phyloP scores from a whole-genome alignment of 2,113 vertebrate genomes.

The Neodon shergylaensis region DNA sequence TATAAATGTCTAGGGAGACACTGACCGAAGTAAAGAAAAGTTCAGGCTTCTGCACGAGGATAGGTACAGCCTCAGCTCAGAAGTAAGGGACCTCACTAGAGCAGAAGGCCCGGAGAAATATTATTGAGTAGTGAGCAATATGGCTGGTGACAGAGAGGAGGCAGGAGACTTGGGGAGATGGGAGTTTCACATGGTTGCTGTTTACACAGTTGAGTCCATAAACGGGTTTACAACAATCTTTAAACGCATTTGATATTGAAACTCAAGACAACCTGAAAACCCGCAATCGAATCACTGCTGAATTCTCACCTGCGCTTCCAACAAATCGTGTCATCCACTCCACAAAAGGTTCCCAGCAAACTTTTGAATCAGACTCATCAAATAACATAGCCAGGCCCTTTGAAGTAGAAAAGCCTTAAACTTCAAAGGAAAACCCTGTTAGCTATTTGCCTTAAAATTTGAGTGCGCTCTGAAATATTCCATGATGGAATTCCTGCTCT shows the following conservation, averaged over 20 bases:
- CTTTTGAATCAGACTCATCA: neutral
- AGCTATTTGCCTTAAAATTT: constrained; percentile 36
- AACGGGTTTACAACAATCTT: neutral
- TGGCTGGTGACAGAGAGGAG: neutral
- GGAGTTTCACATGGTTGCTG: neutral
- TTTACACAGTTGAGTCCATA: neutral
- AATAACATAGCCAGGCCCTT: neutral
- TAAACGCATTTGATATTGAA: neutral
- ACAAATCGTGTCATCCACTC: neutral
- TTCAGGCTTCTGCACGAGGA: neutral
- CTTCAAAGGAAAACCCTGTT: constrained; percentile 41
- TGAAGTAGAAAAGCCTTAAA: constrained; percentile 37
- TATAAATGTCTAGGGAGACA: neutral
- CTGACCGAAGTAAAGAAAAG: neutral
- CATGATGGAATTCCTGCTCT: neutral
- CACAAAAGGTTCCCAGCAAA: neutral
- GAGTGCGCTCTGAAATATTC: neutral
- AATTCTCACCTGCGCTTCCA: neutral
- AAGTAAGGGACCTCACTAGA: neutral
- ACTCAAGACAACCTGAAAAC: neutral
- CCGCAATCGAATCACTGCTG: neutral
- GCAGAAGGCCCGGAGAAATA: neutral
- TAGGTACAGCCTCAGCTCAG: neutral
- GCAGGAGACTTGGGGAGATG: neutral
- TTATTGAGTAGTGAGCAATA: neutral